Conservation (phyloP, 2,888 invertebrate species). For the Habrosyne pyritoides region DNA sequence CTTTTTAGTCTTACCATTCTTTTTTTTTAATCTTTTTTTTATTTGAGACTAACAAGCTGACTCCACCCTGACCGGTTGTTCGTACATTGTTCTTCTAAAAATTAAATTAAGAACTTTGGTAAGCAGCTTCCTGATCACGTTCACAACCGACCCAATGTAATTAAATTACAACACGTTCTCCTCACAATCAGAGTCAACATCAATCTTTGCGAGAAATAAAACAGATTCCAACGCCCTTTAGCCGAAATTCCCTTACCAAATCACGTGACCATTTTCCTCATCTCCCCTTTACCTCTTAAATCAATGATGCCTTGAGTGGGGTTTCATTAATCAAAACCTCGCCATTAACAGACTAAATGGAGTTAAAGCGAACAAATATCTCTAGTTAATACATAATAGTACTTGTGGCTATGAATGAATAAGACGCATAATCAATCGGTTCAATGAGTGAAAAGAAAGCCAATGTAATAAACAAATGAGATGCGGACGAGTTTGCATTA, state of each 20-base stretch:
- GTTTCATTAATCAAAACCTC: conserved; percentile 21
- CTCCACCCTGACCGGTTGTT: neutral
- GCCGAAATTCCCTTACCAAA: neutral
- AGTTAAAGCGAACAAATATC: neutral
- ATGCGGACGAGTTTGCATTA: neutral
- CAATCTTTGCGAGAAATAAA: conserved; percentile 1
- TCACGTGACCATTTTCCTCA: conserved; percentile 7
- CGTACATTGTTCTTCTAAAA: neutral
- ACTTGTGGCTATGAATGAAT: neutral
- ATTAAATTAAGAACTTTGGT: neutral
- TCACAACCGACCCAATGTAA: neutral
- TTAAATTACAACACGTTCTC: neutral
- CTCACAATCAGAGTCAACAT: neutral
- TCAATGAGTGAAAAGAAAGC: neutral
- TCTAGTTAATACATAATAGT: neutral
- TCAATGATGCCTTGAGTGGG: conserved; percentile 23
- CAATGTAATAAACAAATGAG: neutral
- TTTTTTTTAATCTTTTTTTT: too few relatives aligned
- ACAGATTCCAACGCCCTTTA: conserved; percentile 4
- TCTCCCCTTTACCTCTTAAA: conserved; percentile 21
- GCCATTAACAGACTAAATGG: conserved; percentile 10
- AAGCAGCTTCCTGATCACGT: neutral
- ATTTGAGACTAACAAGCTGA: too few relatives aligned
- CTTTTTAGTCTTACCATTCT: too few relatives aligned
- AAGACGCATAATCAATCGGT: neutral